Conservation (phyloP, 2,113 vertebrate genomes). For the Oncorhynchus gorbuscha region DNA sequence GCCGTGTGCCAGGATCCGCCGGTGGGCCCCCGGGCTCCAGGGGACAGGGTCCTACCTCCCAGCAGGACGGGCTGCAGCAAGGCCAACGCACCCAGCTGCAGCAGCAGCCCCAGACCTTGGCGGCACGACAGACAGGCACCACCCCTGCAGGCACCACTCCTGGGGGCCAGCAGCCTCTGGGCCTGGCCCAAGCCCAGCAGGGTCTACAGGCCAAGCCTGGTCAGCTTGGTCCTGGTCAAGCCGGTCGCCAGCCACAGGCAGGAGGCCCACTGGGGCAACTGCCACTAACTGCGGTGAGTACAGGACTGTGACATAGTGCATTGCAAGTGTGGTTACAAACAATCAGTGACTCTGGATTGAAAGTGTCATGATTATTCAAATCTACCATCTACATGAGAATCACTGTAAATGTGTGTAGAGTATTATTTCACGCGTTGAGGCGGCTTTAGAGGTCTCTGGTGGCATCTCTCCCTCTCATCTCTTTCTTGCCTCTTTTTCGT, state of each 20-base stretch:
- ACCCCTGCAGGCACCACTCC: conserved; percentile 48
- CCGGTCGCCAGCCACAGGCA: conserved; percentile 48
- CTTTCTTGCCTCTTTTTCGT: not conserved
- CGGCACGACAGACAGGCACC: conserved; percentile 58
- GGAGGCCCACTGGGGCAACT: conserved; percentile 50
- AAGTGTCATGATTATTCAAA: too few relatives aligned
- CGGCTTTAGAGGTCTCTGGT: too few relatives aligned
- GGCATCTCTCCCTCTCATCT: not conserved
- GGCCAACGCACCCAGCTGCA: conserved; percentile 75
- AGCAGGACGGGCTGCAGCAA: conserved; percentile 48
- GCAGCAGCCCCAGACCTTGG: conserved; percentile 67
- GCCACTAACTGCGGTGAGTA: conserved; percentile 73
- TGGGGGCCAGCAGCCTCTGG: conserved; percentile 68
- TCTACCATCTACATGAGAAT: too few relatives aligned
- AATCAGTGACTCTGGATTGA: too few relatives aligned
- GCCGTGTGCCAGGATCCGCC: conserved; percentile 53
- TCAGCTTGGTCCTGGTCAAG: conserved; percentile 58
- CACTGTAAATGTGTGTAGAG: too few relatives aligned
- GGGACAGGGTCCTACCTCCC: conserved; percentile 65
- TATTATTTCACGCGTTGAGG: too few relatives aligned
- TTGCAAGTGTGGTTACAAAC: too few relatives aligned
- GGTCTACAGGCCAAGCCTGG: conserved; percentile 68
- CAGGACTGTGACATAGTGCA: not conserved
- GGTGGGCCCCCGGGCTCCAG: conserved; percentile 54
- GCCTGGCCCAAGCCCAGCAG: conserved; percentile 58